These are phyloP conservation scores for Gouania willdenowi DNA, from an alignment of 2,797 vertebrate species.

Conservation along the genomic window DNA sequence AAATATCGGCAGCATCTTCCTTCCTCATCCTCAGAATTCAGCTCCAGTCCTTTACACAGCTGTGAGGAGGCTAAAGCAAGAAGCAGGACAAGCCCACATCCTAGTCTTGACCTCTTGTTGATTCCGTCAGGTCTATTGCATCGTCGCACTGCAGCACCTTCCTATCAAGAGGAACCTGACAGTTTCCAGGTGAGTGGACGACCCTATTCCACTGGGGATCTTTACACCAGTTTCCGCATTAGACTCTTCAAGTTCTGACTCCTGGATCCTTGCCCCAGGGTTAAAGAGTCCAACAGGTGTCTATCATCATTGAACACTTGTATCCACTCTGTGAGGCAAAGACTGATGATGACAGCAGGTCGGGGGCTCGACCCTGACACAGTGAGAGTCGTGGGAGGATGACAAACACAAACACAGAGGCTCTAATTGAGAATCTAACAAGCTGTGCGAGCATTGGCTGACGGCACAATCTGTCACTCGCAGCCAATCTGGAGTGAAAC, in stretches of 20 bases:
- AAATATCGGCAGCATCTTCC: constrained; percentile 3
- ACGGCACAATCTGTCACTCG: constrained; percentile 29
- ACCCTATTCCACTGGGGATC: constrained; percentile 8
- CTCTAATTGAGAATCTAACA: constrained; percentile 42
- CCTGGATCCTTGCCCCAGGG: too few species aligned
- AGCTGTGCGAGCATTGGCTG: constrained; percentile 51
- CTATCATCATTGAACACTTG: too few species aligned
- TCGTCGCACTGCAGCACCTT: constrained; percentile 71
- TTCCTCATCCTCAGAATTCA: constrained; percentile 20
- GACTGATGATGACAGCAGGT: too few species aligned
- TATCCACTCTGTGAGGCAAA: too few species aligned
- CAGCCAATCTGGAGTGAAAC: constrained; percentile 42
- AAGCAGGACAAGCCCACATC: constrained; percentile 6
- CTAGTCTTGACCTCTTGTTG: constrained; percentile 6
- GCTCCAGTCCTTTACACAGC: constrained; percentile 15
- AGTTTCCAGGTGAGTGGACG: constrained; percentile 4
- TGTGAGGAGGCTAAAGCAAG: constrained; percentile 18
- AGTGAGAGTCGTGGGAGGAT: constrained; percentile 5
- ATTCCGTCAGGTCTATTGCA: constrained; percentile 48
- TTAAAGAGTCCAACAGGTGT: too few species aligned
- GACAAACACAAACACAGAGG: background rate
- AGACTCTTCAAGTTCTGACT: too few species aligned
- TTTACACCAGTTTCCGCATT: background rate
- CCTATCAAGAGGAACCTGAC: constrained; percentile 41
- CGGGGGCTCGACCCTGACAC: constrained; percentile 7